A percentile compares a stretch with the other conserved stretches of the same genome.
Evolutionary conservation across 2,797 vertebrate genomes (phyloP).

Genomic region (Ptychobarbus kaznakovi): DNA sequence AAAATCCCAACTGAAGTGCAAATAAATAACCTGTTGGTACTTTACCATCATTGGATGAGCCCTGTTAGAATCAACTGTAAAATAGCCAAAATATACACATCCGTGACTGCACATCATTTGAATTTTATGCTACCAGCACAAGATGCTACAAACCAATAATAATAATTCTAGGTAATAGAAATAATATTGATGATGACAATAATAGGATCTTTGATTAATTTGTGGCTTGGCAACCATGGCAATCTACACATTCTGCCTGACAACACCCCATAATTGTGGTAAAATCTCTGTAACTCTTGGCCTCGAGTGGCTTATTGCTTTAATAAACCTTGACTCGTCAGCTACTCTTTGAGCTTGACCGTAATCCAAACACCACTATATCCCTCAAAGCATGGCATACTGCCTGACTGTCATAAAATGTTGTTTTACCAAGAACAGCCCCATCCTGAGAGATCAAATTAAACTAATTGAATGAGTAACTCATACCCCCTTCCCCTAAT

Average conservation of each 20-base stretch:
- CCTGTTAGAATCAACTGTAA: neutral
- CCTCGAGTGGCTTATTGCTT: slow-evolving; percentile 20
- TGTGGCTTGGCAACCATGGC: neutral
- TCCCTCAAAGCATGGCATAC: slow-evolving; percentile 37
- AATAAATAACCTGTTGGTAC: neutral
- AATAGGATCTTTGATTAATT: slow-evolving; percentile 29
- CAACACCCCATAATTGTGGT: slow-evolving; percentile 26
- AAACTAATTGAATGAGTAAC: slow-evolving; percentile 49
- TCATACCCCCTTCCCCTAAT: slow-evolving; percentile 36
- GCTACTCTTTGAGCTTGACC: slow-evolving; percentile 26
- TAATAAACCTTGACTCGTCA: slow-evolving; percentile 30
- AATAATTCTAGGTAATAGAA: slow-evolving; percentile 15
- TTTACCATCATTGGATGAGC: neutral
- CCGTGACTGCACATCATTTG: neutral
- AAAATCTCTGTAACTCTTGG: slow-evolving; percentile 14
- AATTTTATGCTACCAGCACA: neutral
- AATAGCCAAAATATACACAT: neutral
- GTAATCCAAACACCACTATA: slow-evolving; percentile 18
- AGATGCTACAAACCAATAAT: slow-evolving; percentile 19
- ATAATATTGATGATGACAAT: slow-evolving; percentile 24
- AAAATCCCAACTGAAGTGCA: neutral
- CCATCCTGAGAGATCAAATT: slow-evolving; percentile 47
- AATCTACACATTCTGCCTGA: slow-evolving; percentile 31
- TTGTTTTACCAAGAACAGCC: slow-evolving; percentile 32
- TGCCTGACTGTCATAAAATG: slow-evolving; percentile 15